Conservation (phyloP, 2,888 invertebrate genomes). For the Rosalia funebris region DNA sequence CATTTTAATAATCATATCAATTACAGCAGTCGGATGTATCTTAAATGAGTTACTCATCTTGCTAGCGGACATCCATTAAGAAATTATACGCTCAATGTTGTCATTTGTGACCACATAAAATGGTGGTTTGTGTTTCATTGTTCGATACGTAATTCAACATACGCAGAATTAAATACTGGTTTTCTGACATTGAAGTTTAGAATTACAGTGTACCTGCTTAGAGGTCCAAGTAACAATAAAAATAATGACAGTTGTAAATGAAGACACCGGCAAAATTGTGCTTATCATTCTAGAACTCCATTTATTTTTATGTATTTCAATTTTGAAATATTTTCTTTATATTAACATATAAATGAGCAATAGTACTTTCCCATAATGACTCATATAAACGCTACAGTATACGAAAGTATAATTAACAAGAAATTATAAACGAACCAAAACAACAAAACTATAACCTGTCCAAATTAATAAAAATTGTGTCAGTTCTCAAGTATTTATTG, state of each 20-base stretch:
- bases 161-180: background rate
- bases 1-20: slow-evolving; percentile 43
- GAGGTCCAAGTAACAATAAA: background rate
- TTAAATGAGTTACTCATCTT: slow-evolving; percentile 37
- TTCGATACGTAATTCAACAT: background rate
- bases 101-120: background rate
- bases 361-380: too few relatives aligned
- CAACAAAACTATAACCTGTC: too few relatives aligned
- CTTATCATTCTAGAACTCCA: too few relatives aligned
- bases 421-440: too few relatives aligned
- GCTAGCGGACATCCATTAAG: slow-evolving; percentile 30
- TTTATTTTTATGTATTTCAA: too few relatives aligned
- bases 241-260: background rate
- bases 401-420: too few relatives aligned
- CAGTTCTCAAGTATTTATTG: too few relatives aligned
- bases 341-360: too few relatives aligned
- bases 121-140: background rate
- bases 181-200: background rate
- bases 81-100: slow-evolving; percentile 11
- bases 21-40: slow-evolving; percentile 44
- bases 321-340: too few relatives aligned
- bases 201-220: background rate
- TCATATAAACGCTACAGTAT: too few relatives aligned
- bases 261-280: background rate
- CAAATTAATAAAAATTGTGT: too few relatives aligned